phyloP scores from a whole-genome alignment of 2,113 vertebrate genomes.

The Datnioides undecimradiatus region DNA sequence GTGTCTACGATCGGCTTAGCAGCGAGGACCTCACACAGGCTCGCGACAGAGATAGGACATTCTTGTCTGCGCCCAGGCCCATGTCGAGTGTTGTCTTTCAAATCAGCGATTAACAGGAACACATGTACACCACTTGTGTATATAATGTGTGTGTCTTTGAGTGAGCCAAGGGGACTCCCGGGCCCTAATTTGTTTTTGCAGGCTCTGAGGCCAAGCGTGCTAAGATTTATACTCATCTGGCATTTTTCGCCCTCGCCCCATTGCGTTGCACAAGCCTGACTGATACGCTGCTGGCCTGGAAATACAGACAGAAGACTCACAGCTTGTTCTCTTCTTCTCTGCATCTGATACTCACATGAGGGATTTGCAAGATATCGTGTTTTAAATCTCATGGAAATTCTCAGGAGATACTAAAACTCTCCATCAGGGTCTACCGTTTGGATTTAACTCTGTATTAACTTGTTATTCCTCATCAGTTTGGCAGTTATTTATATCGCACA shows the following conservation, averaged over 20 bases:
- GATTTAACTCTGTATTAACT: background rate
- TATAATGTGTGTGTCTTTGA: conserved; percentile 46
- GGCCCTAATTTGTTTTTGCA: conserved; percentile 65
- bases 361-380: background rate
- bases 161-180: conserved; percentile 45
- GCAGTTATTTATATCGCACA: background rate
- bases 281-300: conserved; percentile 33
- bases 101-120: conserved; percentile 72
- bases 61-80: conserved; percentile 36
- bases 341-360: background rate
- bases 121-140: conserved; percentile 70
- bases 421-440: background rate
- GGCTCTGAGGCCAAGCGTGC: conserved; percentile 44
- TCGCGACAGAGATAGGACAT: conserved; percentile 40
- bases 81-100: conserved; percentile 70
- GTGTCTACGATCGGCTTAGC: conserved; percentile 28
- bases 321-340: conserved; percentile 11
- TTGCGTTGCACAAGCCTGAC: conserved; percentile 52
- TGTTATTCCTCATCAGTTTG: conserved; percentile 2
- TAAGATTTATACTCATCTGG: conserved; percentile 64
- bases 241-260: conserved; percentile 43
- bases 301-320: conserved; percentile 4
- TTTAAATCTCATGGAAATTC: conserved; percentile 11
- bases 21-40: conserved; percentile 60
- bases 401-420: background rate